Conservation (phyloP, 1,140 invertebrate genomes). For the Meloidogyne chitwoodi region DNA sequence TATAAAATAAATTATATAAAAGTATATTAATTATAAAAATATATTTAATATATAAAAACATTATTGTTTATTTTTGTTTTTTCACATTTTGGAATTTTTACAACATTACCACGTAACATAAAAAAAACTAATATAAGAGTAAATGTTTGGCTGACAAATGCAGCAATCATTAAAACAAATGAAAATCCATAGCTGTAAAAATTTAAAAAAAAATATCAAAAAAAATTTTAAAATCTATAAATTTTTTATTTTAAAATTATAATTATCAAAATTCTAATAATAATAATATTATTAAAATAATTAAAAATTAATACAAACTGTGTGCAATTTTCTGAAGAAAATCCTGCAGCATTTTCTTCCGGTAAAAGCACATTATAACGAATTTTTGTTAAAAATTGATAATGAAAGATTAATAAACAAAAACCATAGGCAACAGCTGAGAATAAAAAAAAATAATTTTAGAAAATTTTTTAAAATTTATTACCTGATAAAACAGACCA, state of each 20-base stretch:
- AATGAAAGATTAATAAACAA: slow-evolving; percentile 14
- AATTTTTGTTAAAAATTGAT: slow-evolving; percentile 21
- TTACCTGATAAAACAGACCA: slow-evolving; percentile 23
- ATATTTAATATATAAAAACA: neutral
- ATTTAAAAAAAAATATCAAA: no score
- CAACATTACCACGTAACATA: neutral
- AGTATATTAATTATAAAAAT: no score
- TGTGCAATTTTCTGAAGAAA: slow-evolving; percentile 20
- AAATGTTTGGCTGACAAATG: neutral
- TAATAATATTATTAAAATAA: neutral
- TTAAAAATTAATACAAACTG: neutral
- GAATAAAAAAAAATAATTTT: neutral
- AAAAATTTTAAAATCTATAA: no score
- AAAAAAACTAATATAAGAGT: neutral
- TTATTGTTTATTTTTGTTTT: neutral
- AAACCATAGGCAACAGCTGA: slow-evolving; percentile 14
- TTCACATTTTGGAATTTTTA: neutral
- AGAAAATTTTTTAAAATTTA: neutral
- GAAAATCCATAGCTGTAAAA: neutral
- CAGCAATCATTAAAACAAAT: neutral
- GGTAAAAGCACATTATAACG: slow-evolving; percentile 22
- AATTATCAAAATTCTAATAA: no score
- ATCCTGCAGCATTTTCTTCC: slow-evolving; percentile 19
- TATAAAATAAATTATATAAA: no score
- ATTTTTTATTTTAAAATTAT: no score